phyloP scores from a whole-genome alignment of 2,888 invertebrate genomes.

The Anoplius nigerrimus region DNA sequence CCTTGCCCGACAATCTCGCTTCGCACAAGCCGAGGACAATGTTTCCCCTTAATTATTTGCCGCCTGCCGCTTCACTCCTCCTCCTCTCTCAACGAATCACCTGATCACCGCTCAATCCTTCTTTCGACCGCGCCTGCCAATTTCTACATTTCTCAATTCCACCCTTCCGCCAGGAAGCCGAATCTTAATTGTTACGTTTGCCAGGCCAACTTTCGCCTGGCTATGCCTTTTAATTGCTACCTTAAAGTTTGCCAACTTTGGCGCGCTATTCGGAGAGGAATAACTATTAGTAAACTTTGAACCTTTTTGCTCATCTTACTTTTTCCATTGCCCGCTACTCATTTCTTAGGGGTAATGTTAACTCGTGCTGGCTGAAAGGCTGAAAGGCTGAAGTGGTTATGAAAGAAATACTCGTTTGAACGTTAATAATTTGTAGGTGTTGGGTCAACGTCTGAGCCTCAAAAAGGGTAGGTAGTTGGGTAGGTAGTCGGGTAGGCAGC shows the following conservation, averaged over 20 bases:
- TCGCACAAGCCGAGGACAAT: conserved; percentile 56
- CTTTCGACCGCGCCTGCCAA: not conserved
- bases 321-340: conserved; percentile 13
- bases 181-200: too few relatives aligned
- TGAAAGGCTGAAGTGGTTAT: conserved; percentile 4
- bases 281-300: conserved; percentile 57
- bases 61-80: not conserved
- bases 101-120: not conserved
- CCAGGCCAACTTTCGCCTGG: too few relatives aligned
- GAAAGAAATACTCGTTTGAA: conserved; percentile 34
- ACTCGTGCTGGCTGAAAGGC: conserved; percentile 34
- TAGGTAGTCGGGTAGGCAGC: too few relatives aligned
- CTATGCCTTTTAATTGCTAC: conserved; percentile 59
- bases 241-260: conserved; percentile 46
- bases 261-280: conserved; percentile 56
- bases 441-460: not conserved
- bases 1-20: conserved; percentile 51
- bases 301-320: conserved; percentile 1
- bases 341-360: conserved; percentile 8
- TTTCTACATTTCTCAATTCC: too few relatives aligned
- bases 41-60: conserved; percentile 61
- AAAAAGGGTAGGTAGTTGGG: too few relatives aligned
- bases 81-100: not conserved
- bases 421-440: conserved; percentile 41
- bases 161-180: too few relatives aligned